A percentile compares a stretch with the other conserved stretches of the same genome.
Evolutionary conservation across 2,888 invertebrate genomes (phyloP).

Genomic region (Dryobota labecula): DNA sequence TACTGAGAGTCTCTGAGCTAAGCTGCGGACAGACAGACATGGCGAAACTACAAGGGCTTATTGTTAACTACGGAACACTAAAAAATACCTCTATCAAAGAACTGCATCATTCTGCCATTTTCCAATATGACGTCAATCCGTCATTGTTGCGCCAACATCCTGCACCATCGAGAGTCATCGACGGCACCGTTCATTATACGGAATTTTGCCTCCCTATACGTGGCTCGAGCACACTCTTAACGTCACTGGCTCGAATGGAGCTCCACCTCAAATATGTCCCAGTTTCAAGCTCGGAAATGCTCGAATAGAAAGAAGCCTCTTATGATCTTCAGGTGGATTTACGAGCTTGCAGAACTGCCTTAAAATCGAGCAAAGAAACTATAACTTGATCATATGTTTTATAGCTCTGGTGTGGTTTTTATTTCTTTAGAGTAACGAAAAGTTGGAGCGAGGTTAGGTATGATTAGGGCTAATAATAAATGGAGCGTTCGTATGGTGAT

Average conservation of each 20-base stretch:
- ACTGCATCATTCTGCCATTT: background rate
- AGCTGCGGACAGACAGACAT: too few relatives aligned
- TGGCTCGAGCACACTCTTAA: conserved; percentile 62
- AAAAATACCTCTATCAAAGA: background rate
- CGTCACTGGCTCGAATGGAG: conserved; percentile 49
- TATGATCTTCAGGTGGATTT: conserved; percentile 39
- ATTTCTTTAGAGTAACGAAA: conserved; percentile 30
- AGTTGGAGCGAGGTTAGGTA: background rate
- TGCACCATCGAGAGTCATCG: conserved; percentile 78
- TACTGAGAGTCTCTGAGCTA: too few relatives aligned
- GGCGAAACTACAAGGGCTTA: too few relatives aligned
- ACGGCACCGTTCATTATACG: conserved; percentile 73
- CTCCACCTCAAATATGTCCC: conserved; percentile 53
- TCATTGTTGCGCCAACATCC: conserved; percentile 82
- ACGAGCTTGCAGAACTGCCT: conserved; percentile 2
- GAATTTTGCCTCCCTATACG: conserved; percentile 68
- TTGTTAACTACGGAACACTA: too few relatives aligned
- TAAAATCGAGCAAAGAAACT: background rate
- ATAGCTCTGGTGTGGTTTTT: background rate
- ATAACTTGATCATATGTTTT: background rate
- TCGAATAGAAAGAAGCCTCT: conserved; percentile 43
- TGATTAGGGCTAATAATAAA: conserved; percentile 11
- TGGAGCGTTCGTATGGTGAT: too few relatives aligned
- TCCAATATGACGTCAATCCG: conserved; percentile 53
- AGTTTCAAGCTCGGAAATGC: conserved; percentile 49